Conservation (phyloP, 2,888 invertebrate genomes). For the Phragmatobia fuliginosa region DNA sequence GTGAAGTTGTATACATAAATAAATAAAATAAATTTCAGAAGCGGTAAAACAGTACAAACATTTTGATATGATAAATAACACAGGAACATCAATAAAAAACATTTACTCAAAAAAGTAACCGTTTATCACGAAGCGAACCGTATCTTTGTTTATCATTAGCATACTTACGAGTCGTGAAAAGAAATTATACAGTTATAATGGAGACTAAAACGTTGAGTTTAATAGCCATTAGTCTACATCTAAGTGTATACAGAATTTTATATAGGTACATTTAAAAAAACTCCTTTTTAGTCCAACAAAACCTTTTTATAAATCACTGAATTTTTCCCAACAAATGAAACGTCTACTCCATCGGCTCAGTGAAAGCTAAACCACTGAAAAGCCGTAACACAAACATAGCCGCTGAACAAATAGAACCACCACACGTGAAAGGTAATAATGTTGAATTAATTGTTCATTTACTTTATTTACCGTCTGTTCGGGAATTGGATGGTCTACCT, state of each 20-base stretch:
- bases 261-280: background rate
- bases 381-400: conserved; percentile 28
- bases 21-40: background rate
- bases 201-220: background rate
- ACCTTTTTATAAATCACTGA: conserved; percentile 15
- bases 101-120: background rate
- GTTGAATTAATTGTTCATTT: conserved; percentile 17
- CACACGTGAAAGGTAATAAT: conserved; percentile 22
- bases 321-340: conserved; percentile 10
- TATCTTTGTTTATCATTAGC: background rate
- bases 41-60: background rate
- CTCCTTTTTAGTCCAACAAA: conserved; percentile 2
- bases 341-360: conserved; percentile 10
- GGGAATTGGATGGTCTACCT: conserved; percentile 10
- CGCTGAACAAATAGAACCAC: conserved; percentile 29
- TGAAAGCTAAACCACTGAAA: conserved; percentile 21
- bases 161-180: background rate
- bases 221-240: background rate
- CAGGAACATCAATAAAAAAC: background rate
- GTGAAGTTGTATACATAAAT: too few species aligned
- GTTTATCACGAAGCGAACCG: background rate
- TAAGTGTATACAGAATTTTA: background rate
- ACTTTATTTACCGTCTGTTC: conserved; percentile 19
- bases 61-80: background rate
- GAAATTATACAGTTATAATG: background rate